phyloP scores from a whole-genome alignment of 92 coral and sea anemone genomes.

The Zoanthus sansibaricus region DNA sequence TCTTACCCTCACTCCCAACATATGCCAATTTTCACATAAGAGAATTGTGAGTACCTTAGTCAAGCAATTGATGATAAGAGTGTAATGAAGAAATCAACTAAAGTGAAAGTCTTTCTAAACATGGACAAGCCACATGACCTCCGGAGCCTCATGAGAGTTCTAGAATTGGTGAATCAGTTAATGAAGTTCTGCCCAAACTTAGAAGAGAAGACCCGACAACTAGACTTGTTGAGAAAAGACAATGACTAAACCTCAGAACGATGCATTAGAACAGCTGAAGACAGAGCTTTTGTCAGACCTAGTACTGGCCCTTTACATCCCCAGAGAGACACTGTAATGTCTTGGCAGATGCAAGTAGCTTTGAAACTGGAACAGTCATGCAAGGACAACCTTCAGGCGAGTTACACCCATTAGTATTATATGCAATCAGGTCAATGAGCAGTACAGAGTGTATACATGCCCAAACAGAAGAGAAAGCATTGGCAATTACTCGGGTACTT shows the following conservation, averaged over 20 bases:
- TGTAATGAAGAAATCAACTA: slow-evolving; percentile 59
- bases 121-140: slow-evolving; percentile 51
- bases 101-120: slow-evolving; percentile 57
- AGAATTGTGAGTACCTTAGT: no score
- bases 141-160: slow-evolving; percentile 59
- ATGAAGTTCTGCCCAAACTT: slow-evolving; percentile 28
- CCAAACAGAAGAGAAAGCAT: slow-evolving; percentile 44
- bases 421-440: neutral
- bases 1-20: no score
- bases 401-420: no score
- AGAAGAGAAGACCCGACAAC: slow-evolving; percentile 21
- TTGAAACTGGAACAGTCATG: slow-evolving; percentile 50
- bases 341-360: slow-evolving; percentile 4
- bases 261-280: slow-evolving; percentile 6
- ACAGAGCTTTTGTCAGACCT: neutral
- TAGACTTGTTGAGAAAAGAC: neutral
- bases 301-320: neutral
- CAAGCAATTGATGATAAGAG: no score
- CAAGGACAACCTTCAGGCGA: neutral
- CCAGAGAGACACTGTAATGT: neutral
- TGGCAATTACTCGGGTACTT: slow-evolving; percentile 40
- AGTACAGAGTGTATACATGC: slow-evolving; percentile 42
- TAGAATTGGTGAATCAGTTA: slow-evolving; percentile 62
- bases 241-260: slow-evolving; percentile 12
- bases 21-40: no score